Conservation (phyloP, 2,113 vertebrate genomes). For the Perccottus glenii region DNA sequence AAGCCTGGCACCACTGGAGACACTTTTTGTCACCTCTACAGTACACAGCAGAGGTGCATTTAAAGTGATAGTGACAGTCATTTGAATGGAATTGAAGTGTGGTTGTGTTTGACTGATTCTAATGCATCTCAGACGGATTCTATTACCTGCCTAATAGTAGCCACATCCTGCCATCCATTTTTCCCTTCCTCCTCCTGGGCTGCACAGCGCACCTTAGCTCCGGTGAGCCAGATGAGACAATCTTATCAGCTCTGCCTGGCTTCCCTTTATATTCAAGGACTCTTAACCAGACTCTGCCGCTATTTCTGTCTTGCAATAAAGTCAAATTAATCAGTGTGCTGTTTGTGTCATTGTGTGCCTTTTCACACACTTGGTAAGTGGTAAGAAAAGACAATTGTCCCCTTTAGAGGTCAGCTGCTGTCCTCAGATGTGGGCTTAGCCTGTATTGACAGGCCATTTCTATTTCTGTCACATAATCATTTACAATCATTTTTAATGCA, state of each 20-base stretch:
- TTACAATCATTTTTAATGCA: conserved; percentile 25
- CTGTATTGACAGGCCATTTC: conserved; percentile 5
- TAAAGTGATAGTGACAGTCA: conserved; percentile 63
- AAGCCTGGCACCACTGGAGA: conserved; percentile 64
- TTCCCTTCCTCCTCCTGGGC: conserved; percentile 21
- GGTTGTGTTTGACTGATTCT: conserved; percentile 71
- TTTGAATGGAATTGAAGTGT: conserved; percentile 62
- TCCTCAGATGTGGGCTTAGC: neutral
- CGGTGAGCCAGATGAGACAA: conserved; percentile 69
- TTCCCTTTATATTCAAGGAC: conserved; percentile 70
- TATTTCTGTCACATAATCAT: conserved; percentile 24
- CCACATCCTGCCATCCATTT: conserved; percentile 62
- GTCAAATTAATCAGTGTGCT: conserved; percentile 64
- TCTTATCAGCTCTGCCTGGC: conserved; percentile 66
- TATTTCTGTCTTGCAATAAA: conserved; percentile 64
- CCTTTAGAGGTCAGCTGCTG: conserved; percentile 15
- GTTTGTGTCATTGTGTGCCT: conserved; percentile 52
- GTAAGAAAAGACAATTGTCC: conserved; percentile 36
- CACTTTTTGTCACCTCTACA: conserved; percentile 31
- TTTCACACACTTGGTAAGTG: conserved; percentile 36
- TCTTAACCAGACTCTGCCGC: conserved; percentile 66
- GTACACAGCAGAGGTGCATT: conserved; percentile 46
- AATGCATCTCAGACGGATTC: conserved; percentile 72
- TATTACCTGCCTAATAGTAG: conserved; percentile 72
- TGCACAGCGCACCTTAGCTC: conserved; percentile 56